These are phyloP conservation scores for Cerceris rybyensis DNA, from an alignment of 2,888 invertebrate species.

Conservation along the genomic window DNA sequence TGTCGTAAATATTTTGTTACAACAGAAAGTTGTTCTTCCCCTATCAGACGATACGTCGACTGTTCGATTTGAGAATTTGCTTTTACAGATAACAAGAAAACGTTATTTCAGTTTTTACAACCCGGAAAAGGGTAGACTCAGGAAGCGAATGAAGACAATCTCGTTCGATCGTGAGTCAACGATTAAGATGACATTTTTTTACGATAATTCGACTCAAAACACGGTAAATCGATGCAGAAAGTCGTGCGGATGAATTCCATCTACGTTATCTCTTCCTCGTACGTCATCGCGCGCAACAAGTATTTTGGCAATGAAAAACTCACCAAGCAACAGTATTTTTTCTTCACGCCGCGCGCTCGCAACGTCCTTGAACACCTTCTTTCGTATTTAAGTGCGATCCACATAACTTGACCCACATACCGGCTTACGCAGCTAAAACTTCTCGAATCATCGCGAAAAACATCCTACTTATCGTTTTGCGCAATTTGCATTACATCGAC, in stretches of 20 bases:
- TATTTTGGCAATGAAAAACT: not conserved
- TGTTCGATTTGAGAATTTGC: too few relatives aligned
- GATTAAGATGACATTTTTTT: too few relatives aligned
- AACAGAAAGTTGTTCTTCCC: too few relatives aligned
- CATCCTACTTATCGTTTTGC: not conserved
- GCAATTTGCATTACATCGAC: too few relatives aligned
- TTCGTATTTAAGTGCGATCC: not conserved
- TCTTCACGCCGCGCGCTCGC: not conserved
- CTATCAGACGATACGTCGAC: too few relatives aligned
- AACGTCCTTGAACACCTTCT: not conserved
- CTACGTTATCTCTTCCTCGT: conserved; percentile 4
- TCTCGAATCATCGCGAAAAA: not conserved
- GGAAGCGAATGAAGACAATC: too few relatives aligned
- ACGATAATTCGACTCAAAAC: too few relatives aligned
- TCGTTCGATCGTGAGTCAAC: too few relatives aligned
- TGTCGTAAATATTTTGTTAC: too few relatives aligned
- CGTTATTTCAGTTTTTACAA: not conserved
- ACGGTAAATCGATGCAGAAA: too few relatives aligned
- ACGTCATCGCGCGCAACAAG: not conserved
- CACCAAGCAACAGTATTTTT: not conserved
- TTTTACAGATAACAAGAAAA: not conserved
- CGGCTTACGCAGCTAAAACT: not conserved
- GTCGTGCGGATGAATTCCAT: too few relatives aligned
- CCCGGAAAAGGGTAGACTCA: not conserved
- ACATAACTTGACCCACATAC: not conserved